A percentile compares a stretch with the other conserved stretches of the same genome.
Evolutionary conservation across 2,888 invertebrate genomes (phyloP).

Genomic region (Sesamia inferens): DNA sequence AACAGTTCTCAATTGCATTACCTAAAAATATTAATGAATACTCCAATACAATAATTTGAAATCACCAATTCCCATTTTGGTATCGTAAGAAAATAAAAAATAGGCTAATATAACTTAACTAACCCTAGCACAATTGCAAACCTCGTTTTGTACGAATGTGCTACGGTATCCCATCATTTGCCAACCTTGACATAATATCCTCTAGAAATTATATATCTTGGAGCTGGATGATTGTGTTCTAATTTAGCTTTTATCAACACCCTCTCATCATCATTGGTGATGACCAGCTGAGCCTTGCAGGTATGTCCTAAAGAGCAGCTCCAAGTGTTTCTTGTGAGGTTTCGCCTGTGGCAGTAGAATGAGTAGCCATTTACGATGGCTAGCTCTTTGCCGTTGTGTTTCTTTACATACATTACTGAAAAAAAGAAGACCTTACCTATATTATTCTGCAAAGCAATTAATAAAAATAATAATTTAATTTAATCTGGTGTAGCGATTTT

Average conservation of each 20-base stretch:
- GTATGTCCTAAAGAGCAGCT: slow-evolving; percentile 65
- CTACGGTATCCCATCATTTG: not conserved
- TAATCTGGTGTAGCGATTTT: not conserved
- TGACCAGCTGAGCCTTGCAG: slow-evolving; percentile 63
- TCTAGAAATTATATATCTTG: slow-evolving; percentile 8
- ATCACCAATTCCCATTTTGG: not conserved
- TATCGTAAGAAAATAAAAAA: not conserved
- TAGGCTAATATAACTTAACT: not conserved
- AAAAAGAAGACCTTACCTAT: not conserved
- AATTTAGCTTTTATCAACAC: slow-evolving; percentile 6
- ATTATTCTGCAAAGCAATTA: not conserved
- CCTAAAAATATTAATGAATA: not conserved
- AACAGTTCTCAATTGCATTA: not conserved
- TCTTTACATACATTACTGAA: slow-evolving; percentile 51
- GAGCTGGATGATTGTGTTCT: slow-evolving; percentile 19
- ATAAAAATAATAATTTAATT: not conserved
- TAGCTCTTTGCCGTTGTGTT: slow-evolving; percentile 63
- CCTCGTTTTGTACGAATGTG: not conserved
- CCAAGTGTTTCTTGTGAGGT: slow-evolving; percentile 58
- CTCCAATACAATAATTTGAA: not conserved
- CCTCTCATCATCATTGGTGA: slow-evolving; percentile 24
- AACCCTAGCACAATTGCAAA: not conserved
- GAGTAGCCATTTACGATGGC: slow-evolving; percentile 66
- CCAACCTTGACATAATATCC: slow-evolving; percentile 14
- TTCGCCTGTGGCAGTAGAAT: slow-evolving; percentile 60